Conservation (phyloP, 2,797 vertebrate species). For the Garrulus glandarius region DNA sequence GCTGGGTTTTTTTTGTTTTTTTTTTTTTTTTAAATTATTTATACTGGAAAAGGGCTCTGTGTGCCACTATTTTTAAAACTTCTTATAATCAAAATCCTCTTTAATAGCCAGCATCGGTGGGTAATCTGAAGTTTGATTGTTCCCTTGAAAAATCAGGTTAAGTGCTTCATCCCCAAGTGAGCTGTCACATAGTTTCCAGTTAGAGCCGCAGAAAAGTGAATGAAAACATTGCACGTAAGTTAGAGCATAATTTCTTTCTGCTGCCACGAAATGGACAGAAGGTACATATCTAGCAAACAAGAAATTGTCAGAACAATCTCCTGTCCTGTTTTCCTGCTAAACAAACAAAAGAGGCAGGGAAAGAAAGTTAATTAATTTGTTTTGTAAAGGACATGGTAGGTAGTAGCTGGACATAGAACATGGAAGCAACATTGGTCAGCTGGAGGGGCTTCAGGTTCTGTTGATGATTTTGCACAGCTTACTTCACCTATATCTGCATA, state of each 20-base stretch:
- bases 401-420: background rate
- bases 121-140: background rate
- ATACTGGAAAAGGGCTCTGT: background rate
- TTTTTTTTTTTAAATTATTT: background rate
- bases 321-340: background rate
- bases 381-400: background rate
- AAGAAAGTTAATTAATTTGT: background rate
- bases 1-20: too few relatives aligned
- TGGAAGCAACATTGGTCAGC: accelerated
- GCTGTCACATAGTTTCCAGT: background rate
- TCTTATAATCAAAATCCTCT: background rate
- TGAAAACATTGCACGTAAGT: accelerated
- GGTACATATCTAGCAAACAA: background rate
- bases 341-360: background rate
- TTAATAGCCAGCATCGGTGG: background rate
- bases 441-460: background rate
- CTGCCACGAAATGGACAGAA: background rate
- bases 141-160: background rate
- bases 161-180: background rate
- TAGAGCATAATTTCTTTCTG: background rate
- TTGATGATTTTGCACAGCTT: background rate
- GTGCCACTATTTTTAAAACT: background rate
- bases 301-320: background rate
- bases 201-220: background rate
- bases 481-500: accelerated